These are phyloP conservation scores for Vulpes ferrilata DNA, from an alignment of 2,113 vertebrate genomes.

Conservation along the genomic window DNA sequence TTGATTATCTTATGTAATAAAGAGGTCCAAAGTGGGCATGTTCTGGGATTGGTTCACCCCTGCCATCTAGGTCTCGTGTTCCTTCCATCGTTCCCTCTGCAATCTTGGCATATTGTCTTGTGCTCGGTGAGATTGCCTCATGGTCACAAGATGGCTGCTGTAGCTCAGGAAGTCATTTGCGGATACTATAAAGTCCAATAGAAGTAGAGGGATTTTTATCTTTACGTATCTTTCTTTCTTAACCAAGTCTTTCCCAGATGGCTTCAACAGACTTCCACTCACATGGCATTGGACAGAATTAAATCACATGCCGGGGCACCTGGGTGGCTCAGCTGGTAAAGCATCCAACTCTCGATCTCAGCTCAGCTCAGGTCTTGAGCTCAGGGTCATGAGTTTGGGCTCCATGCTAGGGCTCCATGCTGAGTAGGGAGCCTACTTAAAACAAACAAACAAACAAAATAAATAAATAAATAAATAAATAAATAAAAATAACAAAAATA, in stretches of 20 bases:
- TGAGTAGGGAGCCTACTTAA: not conserved
- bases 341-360: not conserved
- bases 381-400: not conserved
- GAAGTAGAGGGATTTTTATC: constrained; percentile 23
- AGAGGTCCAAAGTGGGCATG: not conserved
- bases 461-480: not conserved
- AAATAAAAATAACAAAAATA: not conserved
- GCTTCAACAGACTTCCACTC: not conserved
- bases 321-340: not conserved
- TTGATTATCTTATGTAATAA: constrained; percentile 43
- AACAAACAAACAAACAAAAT: not conserved
- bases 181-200: constrained; percentile 10
- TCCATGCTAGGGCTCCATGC: not conserved
- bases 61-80: not conserved
- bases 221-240: constrained; percentile 33
- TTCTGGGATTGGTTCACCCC: not conserved
- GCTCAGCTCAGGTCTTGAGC: not conserved
- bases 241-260: constrained; percentile 29
- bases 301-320: not conserved
- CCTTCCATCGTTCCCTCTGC: not conserved
- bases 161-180: constrained; percentile 45
- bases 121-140: not conserved
- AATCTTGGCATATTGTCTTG: constrained; percentile 12
- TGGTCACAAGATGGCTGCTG: not conserved
- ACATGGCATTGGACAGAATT: constrained; percentile 13